Evolutionary conservation across 2,113 vertebrate species (phyloP).

Genomic region (Brachypodius melanocephalos): DNA sequence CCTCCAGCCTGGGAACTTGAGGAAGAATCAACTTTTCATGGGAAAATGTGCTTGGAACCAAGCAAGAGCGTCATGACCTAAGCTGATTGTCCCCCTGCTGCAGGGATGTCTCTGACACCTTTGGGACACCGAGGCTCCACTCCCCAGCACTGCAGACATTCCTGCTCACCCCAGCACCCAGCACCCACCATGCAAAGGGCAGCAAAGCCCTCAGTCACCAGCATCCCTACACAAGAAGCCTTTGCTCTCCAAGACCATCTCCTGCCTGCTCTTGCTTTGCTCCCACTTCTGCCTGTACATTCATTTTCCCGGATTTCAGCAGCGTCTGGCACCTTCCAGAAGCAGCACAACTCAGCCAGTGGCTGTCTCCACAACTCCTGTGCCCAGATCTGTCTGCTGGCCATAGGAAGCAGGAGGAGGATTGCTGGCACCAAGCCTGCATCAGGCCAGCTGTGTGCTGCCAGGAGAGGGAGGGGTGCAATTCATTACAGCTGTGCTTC

Average conservation of each 20-base stretch:
- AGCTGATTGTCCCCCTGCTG: not conserved
- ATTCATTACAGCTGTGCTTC: not conserved
- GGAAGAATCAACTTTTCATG: not conserved
- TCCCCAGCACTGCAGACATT: not conserved
- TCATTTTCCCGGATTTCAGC: accelerated
- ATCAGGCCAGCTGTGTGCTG: not conserved
- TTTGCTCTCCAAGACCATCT: not conserved
- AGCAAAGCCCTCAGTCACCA: not conserved
- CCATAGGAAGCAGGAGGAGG: accelerated
- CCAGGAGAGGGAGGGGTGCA: accelerated
- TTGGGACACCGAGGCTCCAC: accelerated
- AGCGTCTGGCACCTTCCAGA: not conserved
- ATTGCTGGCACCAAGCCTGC: accelerated
- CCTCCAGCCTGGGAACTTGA: not conserved
- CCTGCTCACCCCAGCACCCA: not conserved
- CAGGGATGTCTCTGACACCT: not conserved
- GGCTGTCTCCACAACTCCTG: not conserved
- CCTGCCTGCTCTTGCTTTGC: not conserved
- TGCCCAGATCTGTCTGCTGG: not conserved
- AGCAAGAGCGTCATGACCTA: not conserved
- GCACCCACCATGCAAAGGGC: not conserved
- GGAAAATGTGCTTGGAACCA: not conserved
- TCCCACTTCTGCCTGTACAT: not conserved
- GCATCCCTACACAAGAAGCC: not conserved
- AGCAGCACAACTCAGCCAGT: not conserved